Conservation (phyloP, 1,140 invertebrate species). For the Caenorhabditis remanei region DNA sequence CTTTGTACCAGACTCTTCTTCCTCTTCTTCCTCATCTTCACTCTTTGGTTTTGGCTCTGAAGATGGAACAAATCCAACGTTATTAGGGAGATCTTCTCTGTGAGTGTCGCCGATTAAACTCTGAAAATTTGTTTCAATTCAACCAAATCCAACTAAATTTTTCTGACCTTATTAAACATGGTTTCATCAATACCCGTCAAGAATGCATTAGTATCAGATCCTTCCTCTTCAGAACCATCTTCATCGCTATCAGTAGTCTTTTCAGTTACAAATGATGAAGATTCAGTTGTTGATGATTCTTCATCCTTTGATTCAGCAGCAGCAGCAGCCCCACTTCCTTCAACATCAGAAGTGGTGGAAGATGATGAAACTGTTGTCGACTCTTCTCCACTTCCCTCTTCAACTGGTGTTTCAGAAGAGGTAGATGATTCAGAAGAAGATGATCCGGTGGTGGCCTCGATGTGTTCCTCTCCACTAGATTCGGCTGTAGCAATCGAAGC, state of each 20-base stretch:
- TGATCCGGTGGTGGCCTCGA: not conserved
- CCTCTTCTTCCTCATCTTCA: slow-evolving; percentile 42
- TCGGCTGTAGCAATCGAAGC: not conserved
- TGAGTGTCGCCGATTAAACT: slow-evolving; percentile 27
- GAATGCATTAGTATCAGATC: not conserved
- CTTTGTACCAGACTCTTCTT: slow-evolving; percentile 43
- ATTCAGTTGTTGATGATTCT: slow-evolving; percentile 16
- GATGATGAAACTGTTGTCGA: not conserved
- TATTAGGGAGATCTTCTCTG: slow-evolving; percentile 52
- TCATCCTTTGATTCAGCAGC: slow-evolving; percentile 12
- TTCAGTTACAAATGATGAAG: not conserved
- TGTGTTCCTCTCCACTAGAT: slow-evolving; percentile 14
- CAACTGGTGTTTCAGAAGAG: not conserved
- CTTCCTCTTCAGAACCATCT: slow-evolving; percentile 1
- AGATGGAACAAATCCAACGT: slow-evolving; percentile 61
- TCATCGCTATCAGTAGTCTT: not conserved
- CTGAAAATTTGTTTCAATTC: not conserved
- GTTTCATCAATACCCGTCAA: slow-evolving; percentile 50
- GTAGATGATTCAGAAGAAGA: not conserved
- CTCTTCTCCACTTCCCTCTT: slow-evolving; percentile 37
- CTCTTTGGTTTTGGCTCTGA: slow-evolving; percentile 50
- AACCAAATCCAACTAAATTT: too few species aligned
- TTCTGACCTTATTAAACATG: slow-evolving; percentile 42
- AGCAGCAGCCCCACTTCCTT: slow-evolving; percentile 43
- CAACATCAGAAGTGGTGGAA: not conserved